A percentile compares a stretch with the other conserved stretches of the same genome.
These are phyloP conservation scores for Narcine bancroftii DNA, from an alignment of 2,113 vertebrate species.

Conservation along the genomic window DNA sequence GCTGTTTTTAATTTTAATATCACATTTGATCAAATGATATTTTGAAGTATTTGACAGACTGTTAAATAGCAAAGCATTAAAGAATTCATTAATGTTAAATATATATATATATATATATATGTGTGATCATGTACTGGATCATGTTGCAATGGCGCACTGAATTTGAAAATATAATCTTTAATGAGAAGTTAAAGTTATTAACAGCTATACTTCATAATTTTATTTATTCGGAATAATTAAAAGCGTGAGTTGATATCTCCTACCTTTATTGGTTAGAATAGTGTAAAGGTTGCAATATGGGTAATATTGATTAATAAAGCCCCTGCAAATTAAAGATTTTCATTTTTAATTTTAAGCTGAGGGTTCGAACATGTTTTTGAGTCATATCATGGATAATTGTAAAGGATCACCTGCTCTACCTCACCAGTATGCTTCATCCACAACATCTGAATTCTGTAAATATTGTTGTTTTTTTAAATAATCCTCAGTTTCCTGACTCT, in stretches of 20 bases:
- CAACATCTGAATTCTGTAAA: not conserved
- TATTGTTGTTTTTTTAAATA: not conserved
- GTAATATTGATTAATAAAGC: not conserved
- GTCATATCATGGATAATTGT: not conserved
- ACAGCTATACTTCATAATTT: not conserved
- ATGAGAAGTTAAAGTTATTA: not conserved
- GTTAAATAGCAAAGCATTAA: not conserved
- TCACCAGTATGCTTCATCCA: not conserved
- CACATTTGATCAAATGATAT: not conserved
- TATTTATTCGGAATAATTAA: not conserved
- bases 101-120: not conserved
- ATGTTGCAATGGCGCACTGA: not conserved
- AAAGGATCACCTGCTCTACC: not conserved
- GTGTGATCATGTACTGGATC: not conserved
- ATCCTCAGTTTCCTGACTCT: not conserved
- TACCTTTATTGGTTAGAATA: not conserved
- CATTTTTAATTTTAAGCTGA: not conserved
- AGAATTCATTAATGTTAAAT: not conserved
- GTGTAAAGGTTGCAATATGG: not conserved
- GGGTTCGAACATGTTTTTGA: not conserved
- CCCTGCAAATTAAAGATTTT: not conserved
- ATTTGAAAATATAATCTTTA: not conserved
- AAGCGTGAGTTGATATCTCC: not conserved
- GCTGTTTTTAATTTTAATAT: not conserved
- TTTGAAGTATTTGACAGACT: not conserved